These are phyloP conservation scores for Conomelus anceps DNA, from an alignment of 2,888 invertebrate genomes.

Conservation along the genomic window DNA sequence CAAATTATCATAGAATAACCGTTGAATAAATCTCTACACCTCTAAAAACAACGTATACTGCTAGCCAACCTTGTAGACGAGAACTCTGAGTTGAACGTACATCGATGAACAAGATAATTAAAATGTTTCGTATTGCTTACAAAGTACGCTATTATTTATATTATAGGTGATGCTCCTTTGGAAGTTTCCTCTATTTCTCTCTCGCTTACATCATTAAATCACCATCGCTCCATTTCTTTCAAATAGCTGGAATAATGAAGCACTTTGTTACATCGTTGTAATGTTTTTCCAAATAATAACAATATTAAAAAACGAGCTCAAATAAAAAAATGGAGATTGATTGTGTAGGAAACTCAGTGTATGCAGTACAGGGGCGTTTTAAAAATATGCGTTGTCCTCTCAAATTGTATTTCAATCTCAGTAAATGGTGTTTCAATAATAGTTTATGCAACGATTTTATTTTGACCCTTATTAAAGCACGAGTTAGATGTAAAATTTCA, in stretches of 20 bases:
- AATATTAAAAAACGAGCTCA: not conserved
- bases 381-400: no score
- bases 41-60: not conserved
- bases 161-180: not conserved
- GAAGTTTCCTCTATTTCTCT: not conserved
- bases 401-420: no score
- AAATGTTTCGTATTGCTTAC: not conserved
- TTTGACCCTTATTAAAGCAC: no score
- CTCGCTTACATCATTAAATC: not conserved
- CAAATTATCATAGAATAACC: not conserved
- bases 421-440: no score
- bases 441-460: no score
- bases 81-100: not conserved
- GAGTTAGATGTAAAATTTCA: no score
- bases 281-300: not conserved
- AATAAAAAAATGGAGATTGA: not conserved
- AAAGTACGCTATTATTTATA: not conserved
- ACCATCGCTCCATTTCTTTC: not conserved
- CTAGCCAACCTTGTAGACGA: not conserved
- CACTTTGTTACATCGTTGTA: not conserved
- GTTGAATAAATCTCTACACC: not conserved
- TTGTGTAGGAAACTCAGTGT: not conserved
- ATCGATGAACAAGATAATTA: not conserved
- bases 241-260: not conserved
- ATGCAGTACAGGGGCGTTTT: no score